A percentile compares a stretch with the other conserved stretches of the same genome.
These are phyloP conservation scores for Trididemnum miniatum DNA, from an alignment of 23 tunicate species.

Conservation along the genomic window DNA sequence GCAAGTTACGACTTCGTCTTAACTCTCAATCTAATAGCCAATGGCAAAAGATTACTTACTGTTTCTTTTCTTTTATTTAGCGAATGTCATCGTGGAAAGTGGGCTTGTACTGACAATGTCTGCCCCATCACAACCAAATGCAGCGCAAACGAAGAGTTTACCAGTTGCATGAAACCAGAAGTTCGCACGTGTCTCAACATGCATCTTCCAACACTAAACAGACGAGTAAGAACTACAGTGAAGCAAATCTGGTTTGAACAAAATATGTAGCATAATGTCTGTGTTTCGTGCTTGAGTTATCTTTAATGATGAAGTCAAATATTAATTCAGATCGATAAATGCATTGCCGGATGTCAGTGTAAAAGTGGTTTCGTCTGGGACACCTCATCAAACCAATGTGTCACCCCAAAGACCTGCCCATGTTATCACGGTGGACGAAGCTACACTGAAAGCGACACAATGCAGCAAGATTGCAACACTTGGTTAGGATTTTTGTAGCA, in stretches of 20 bases:
- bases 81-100: constrained; percentile 91
- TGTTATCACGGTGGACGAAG: constrained; percentile 98
- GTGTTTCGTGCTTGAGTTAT: too few species aligned
- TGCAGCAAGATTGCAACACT: constrained; percentile 98
- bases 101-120: constrained; percentile 93
- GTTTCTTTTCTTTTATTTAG: constrained; percentile 30
- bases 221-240: constrained; percentile 53
- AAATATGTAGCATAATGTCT: too few species aligned
- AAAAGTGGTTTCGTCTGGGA: constrained; percentile 83
- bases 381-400: constrained; percentile 45
- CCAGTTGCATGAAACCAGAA: constrained; percentile 95
- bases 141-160: constrained; percentile 74
- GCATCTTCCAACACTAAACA: constrained; percentile 83
- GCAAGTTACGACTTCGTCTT: too few species aligned
- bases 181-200: constrained; percentile 79
- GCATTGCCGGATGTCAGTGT: constrained; percentile 94
- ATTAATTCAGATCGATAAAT: constrained; percentile 53
- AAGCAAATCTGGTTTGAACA: too few species aligned
- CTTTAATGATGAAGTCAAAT: too few species aligned
- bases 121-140: constrained; percentile 86
- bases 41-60: too few species aligned
- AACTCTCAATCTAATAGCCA: too few species aligned
- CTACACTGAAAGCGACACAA: constrained; percentile 79
- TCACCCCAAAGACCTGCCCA: constrained; percentile 86
- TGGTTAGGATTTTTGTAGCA: constrained; percentile 66